Evolutionary conservation across 1,140 invertebrate genomes (phyloP).

Genomic region (Meloidogyne floridensis): DNA sequence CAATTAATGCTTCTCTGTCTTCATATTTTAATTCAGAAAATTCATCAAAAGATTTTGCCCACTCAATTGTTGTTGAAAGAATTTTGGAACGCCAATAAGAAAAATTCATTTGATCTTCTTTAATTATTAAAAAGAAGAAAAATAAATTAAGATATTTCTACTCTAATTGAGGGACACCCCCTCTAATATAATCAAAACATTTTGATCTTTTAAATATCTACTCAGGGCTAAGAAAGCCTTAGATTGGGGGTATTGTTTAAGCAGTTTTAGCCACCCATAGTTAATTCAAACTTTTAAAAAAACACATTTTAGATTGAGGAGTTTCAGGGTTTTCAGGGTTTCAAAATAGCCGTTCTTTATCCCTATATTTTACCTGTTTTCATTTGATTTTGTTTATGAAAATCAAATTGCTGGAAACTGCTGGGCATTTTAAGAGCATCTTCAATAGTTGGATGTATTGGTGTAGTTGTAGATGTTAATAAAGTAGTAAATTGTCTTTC

Average conservation of each 20-base stretch:
- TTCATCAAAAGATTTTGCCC: conserved; percentile 60
- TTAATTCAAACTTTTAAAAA: no score
- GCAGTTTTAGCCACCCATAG: no score
- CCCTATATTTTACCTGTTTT: conserved; percentile 1
- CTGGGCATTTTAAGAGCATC: conserved; percentile 45
- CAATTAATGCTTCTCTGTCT: conserved; percentile 56
- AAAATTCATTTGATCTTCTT: conserved; percentile 59
- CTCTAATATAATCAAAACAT: no score
- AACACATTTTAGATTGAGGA: no score
- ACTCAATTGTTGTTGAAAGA: conserved; percentile 59
- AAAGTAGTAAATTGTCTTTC: conserved; percentile 56
- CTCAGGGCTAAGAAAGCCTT: no score
- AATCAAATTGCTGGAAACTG: conserved; percentile 46
- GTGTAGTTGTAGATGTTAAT: conserved; percentile 51
- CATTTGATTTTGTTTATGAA: conserved; percentile 46
- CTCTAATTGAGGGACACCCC: no score
- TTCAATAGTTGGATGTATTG: conserved; percentile 52
- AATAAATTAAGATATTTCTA: background rate
- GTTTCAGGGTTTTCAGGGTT: no score
- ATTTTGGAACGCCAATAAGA: conserved; percentile 64
- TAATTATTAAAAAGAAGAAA: background rate
- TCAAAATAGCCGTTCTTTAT: no score
- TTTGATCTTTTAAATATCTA: no score
- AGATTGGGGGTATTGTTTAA: no score
- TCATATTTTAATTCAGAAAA: conserved; percentile 44